Conservation (phyloP, 2,797 vertebrate genomes). For the Coregonus ussuriensis region DNA sequence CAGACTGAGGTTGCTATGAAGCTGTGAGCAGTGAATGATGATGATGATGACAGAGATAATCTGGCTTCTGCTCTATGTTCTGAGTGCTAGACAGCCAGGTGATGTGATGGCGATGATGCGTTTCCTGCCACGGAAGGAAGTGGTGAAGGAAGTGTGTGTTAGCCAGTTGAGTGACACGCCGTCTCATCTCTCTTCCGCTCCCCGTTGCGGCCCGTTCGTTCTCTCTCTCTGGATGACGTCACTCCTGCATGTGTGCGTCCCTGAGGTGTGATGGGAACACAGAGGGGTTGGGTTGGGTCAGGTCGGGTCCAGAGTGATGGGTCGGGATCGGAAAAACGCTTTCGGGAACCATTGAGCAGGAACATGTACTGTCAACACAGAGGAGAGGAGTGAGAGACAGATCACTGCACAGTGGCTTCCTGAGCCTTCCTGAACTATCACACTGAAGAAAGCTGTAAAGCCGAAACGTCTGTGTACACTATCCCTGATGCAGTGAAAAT, state of each 20-base stretch:
- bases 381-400: slow-evolving; percentile 4
- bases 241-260: neutral
- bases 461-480: no score
- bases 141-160: slow-evolving; percentile 4
- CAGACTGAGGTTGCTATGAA: no score
- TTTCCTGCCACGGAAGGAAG: slow-evolving; percentile 39
- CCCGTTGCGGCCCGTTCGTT: neutral
- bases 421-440: neutral
- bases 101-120: slow-evolving; percentile 20
- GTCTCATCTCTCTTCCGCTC: slow-evolving; percentile 35
- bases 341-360: neutral
- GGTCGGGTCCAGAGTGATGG: neutral
- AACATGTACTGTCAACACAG: slow-evolving; percentile 23
- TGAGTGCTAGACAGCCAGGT: no score
- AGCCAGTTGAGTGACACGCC: slow-evolving; percentile 22
- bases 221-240: neutral
- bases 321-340: neutral
- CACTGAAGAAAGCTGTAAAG: no score
- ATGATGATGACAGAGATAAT: no score
- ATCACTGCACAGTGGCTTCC: neutral
- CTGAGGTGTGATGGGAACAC: slow-evolving; percentile 10
- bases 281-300: neutral
- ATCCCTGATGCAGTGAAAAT: no score
- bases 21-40: no score
- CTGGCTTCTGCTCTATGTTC: no score